phyloP scores from a whole-genome alignment of 2,888 invertebrate species.

The Girardia tigrina region DNA sequence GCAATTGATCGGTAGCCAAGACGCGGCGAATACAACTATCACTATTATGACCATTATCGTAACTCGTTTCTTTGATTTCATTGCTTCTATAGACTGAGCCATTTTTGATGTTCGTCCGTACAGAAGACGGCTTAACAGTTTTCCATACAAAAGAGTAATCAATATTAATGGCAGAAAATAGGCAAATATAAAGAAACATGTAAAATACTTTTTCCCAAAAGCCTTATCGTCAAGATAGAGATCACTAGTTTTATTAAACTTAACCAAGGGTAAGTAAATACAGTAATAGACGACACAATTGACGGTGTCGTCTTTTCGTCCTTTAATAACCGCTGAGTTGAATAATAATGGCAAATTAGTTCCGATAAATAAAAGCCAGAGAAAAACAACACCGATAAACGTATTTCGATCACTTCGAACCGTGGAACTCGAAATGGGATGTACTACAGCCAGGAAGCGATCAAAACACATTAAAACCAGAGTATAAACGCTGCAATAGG shows the following conservation, averaged over 20 bases:
- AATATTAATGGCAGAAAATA: conserved; percentile 64
- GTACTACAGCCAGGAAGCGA: conserved; percentile 75
- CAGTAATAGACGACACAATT: conserved; percentile 33
- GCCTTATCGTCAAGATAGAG: background rate
- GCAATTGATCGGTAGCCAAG: conserved; percentile 84
- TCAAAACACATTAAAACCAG: conserved; percentile 82
- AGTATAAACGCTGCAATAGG: conserved; percentile 81
- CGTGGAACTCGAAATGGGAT: conserved; percentile 74
- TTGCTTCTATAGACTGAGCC: conserved; percentile 63
- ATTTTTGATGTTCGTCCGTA: conserved; percentile 58
- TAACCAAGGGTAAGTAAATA: conserved; percentile 55
- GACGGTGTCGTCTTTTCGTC: background rate
- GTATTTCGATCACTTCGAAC: conserved; percentile 69
- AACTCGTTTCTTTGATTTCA: conserved; percentile 70
- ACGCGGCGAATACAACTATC: conserved; percentile 75
- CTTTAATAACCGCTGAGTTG: conserved; percentile 24
- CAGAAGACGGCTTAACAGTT: conserved; percentile 75
- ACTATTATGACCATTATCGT: conserved; percentile 80
- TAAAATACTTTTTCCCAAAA: conserved; percentile 17
- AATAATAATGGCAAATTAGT: conserved; percentile 26
- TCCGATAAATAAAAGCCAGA: conserved; percentile 55
- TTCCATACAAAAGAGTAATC: conserved; percentile 72
- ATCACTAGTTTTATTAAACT: conserved; percentile 36
- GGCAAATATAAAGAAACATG: conserved; percentile 28
- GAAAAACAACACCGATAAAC: conserved; percentile 62